Evolutionary conservation across 1,140 invertebrate species (phyloP).

Genomic region (Trinorchestia longiramus): DNA sequence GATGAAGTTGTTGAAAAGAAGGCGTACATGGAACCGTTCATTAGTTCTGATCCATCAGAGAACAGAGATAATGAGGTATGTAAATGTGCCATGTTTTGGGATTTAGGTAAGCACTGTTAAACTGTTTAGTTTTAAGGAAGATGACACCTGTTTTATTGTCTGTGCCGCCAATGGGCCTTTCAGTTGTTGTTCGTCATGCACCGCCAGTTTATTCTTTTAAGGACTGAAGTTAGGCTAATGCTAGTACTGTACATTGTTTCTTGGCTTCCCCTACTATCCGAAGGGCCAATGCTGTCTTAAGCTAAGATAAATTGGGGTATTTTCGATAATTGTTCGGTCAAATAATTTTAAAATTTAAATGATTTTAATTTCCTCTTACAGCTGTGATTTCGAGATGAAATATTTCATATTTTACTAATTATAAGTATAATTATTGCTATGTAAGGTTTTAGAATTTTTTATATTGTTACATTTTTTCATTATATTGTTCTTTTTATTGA

Average conservation of each 20-base stretch:
- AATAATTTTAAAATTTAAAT: too few species aligned
- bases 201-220: not conserved
- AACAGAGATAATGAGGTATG: constrained; percentile 39
- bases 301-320: too few species aligned
- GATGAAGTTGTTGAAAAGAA: constrained; percentile 1
- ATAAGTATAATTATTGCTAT: too few species aligned
- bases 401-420: too few species aligned
- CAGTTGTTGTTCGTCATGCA: not conserved
- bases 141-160: not conserved
- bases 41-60: constrained; percentile 29
- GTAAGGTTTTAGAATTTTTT: too few species aligned
- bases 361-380: too few species aligned
- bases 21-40: not conserved
- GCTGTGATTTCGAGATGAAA: too few species aligned
- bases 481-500: too few species aligned
- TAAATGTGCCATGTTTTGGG: not conserved
- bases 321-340: too few species aligned
- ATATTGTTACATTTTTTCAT: too few species aligned
- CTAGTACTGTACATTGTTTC: not conserved
- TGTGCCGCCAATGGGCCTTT: not conserved
- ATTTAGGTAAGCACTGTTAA: not conserved
- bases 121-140: not conserved
- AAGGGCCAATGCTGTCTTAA: too few species aligned
- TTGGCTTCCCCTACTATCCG: too few species aligned
- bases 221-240: not conserved